Base-by-base conservation (phyloP, 30 jellyfish, hydroid and myxozoan species). In the Pelagia noctiluca region DNA sequence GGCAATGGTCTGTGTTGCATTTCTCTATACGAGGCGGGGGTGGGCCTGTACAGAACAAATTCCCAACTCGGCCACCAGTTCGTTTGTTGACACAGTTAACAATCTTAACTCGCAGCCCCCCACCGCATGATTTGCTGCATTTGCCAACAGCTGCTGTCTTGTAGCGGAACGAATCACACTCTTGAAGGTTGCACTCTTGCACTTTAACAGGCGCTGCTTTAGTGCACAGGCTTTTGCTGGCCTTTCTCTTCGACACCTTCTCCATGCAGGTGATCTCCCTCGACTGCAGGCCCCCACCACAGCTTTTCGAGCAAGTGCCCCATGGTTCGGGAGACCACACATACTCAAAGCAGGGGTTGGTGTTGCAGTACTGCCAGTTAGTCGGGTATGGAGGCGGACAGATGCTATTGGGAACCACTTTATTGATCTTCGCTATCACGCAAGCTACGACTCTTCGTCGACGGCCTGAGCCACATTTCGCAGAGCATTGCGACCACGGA, bases 111-210 rank as follows among this genome's bases (percentile, higher is more conserved):
- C 95, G 87, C n/a, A 48, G 31, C 16, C 98, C 98, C 7, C 97
- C 97, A 19, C 97, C 98, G 72, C 98, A 93, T n/a, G 94, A 8
- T 88, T 86, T 81, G 28, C 94, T 28, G 60, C 98, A 93, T 35
- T 48, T 63, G 23, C 97, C 95, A 21, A 57, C 79, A 42, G 72
- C 70, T 26, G 71, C 34, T 10, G 95, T 89, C 10, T 71, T 36
- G 79, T 85, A 93, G 26, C 47, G 80, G 71, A 93, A 93, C 12
- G 88, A 25, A 61, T 93, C 98, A 52, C 98, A 93, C 50, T 80
- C 64, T 21, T 53, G 75, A 12, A 86, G 33, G 50, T 87, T 82
- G 72, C 98, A 93, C 49, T 77, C 89, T 2, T 47, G 87, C 0
- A 49, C 80, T n/a, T 77, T 75, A 52, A 76, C 74, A n/a, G 85